These are phyloP conservation scores for Cuniculus paca DNA, from an alignment of 2,797 vertebrate species.

Conservation along the genomic window DNA sequence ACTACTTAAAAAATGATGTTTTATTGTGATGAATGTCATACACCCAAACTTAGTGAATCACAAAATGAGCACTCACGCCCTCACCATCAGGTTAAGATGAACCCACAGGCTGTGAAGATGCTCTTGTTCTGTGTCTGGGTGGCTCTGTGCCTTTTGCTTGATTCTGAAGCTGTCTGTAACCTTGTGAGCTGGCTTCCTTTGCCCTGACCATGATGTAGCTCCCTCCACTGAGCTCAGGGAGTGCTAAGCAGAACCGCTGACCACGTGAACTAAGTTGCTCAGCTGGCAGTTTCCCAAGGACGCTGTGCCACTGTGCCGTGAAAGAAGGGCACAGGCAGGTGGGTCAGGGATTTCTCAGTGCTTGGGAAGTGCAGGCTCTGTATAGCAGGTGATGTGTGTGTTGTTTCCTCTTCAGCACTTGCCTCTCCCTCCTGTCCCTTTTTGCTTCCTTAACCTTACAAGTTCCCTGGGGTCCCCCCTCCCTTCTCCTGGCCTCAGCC, in stretches of 20 bases:
- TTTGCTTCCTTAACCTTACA: neutral
- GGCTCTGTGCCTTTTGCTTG: neutral
- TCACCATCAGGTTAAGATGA: neutral
- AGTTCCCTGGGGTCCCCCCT: neutral
- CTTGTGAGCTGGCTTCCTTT: constrained; percentile 73
- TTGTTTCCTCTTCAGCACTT: neutral
- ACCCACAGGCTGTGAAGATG: neutral
- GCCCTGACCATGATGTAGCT: neutral
- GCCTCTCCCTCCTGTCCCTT: neutral
- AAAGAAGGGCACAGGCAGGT: neutral
- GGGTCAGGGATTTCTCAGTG: neutral
- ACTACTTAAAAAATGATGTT: neutral
- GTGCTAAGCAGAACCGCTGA: neutral
- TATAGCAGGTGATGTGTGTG: neutral
- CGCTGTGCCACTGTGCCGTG: rapidly evolving
- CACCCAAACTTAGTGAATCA: neutral
- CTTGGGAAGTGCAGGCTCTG: neutral
- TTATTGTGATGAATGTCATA: constrained; percentile 2
- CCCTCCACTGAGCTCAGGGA: neutral
- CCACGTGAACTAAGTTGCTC: neutral
- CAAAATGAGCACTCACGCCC: neutral
- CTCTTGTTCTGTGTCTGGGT: neutral
- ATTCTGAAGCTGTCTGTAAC: constrained; percentile 53
- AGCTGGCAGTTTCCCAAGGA: neutral
- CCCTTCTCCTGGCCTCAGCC: neutral